phyloP scores from a whole-genome alignment of 1,140 invertebrate genomes.

The Ips nitidus region DNA sequence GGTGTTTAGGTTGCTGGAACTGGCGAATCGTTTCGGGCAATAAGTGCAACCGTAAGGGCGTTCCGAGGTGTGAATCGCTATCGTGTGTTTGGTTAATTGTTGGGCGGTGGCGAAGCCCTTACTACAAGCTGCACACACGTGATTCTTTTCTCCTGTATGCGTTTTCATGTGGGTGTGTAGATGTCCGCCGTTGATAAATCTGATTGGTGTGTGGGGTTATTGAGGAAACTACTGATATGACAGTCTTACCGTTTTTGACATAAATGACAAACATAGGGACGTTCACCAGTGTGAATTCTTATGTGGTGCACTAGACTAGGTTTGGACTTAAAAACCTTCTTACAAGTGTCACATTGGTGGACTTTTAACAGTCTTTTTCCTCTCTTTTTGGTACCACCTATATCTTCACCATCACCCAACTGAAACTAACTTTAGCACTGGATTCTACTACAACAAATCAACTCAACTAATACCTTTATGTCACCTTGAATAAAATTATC shows the following conservation, averaged over 20 bases:
- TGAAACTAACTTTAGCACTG: conserved; percentile 8
- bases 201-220: not conserved
- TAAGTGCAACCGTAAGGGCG: conserved; percentile 59
- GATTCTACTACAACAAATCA: conserved; percentile 37
- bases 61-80: conserved; percentile 69
- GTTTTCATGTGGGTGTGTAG: conserved; percentile 55
- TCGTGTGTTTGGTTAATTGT: conserved; percentile 60
- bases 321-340: conserved; percentile 49
- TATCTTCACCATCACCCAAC: too few relatives aligned
- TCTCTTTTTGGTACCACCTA: not conserved
- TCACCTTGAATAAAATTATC: not conserved
- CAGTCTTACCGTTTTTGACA: conserved; percentile 56
- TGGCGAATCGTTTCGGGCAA: conserved; percentile 53
- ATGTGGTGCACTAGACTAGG: conserved; percentile 50
- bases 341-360: conserved; percentile 49
- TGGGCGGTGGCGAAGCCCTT: conserved; percentile 59
- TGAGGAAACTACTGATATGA: not conserved
- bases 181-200: conserved; percentile 55
- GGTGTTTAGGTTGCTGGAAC: conserved; percentile 51
- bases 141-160: conserved; percentile 65
- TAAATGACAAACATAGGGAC: conserved; percentile 63
- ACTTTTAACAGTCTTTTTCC: conserved; percentile 42
- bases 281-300: conserved; percentile 61
- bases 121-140: conserved; percentile 58
- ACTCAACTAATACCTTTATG: too few relatives aligned